Conservation (phyloP, 2,113 vertebrate genomes). For the Motacilla alba region DNA sequence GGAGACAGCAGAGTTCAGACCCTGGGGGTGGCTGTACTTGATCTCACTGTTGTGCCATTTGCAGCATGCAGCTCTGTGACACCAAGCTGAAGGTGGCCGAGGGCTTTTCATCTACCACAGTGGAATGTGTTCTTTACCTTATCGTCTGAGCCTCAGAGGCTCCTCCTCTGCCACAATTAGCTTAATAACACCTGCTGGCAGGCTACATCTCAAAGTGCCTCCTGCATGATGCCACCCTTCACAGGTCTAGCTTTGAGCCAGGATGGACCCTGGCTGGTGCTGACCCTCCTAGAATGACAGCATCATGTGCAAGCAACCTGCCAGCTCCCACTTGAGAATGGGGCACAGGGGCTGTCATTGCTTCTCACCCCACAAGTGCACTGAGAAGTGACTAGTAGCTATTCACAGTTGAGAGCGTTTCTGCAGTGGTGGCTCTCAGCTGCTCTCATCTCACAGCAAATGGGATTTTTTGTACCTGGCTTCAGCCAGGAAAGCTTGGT, state of each 20-base stretch:
- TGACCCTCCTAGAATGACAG: background rate
- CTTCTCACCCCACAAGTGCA: background rate
- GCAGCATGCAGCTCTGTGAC: background rate
- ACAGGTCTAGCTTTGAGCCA: background rate
- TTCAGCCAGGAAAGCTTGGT: background rate
- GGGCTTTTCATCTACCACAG: background rate
- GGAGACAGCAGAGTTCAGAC: background rate
- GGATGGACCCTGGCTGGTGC: background rate
- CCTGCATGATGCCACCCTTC: background rate
- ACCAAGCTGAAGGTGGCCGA: background rate
- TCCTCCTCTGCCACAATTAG: background rate
- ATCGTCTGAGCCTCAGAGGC: background rate
- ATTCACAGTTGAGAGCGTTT: background rate
- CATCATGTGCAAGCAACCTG: background rate
- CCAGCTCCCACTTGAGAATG: rapidly evolving
- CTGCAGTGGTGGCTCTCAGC: background rate
- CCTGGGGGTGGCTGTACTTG: background rate
- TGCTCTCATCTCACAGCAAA: background rate
- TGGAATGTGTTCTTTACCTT: background rate
- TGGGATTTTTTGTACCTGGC: background rate
- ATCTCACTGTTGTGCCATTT: background rate
- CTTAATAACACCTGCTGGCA: background rate
- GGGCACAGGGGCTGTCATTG: background rate
- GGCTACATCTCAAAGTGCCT: background rate
- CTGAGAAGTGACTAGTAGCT: rapidly evolving